phyloP scores from a whole-genome alignment of 2,888 invertebrate species.

The Ophion costatus region DNA sequence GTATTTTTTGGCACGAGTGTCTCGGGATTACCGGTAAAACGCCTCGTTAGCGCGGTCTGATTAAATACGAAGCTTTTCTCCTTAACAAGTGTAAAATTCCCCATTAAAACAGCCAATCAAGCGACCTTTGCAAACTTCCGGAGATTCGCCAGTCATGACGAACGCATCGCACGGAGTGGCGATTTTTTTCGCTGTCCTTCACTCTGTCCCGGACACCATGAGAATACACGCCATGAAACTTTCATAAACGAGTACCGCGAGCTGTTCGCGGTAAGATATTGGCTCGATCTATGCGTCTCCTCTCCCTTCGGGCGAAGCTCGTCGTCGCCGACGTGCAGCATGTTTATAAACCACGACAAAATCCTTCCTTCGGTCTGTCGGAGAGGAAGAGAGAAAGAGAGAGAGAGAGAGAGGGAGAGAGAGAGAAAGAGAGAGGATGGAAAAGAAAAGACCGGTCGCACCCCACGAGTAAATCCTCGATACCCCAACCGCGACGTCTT shows the following conservation, averaged over 20 bases:
- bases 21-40: neutral
- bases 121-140: neutral
- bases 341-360: slow-evolving; percentile 72
- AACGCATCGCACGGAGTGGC: neutral
- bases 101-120: neutral
- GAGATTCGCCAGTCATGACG: neutral
- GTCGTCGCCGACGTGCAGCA: slow-evolving; percentile 66
- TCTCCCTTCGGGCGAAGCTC: slow-evolving; percentile 42
- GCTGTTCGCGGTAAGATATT: slow-evolving; percentile 77
- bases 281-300: slow-evolving; percentile 58
- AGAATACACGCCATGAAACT: slow-evolving; percentile 71
- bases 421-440: neutral
- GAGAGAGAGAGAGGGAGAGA: slow-evolving; percentile 3
- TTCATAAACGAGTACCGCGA: slow-evolving; percentile 78
- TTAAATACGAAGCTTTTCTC: neutral
- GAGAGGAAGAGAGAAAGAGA: neutral
- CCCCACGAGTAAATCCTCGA: slow-evolving; percentile 63
- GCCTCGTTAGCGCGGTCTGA: neutral
- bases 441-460: slow-evolving; percentile 31
- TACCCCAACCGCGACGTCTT: slow-evolving; percentile 61
- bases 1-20: neutral
- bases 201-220: neutral
- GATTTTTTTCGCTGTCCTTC: slow-evolving; percentile 20
- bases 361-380: slow-evolving; percentile 40
- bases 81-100: neutral